phyloP scores from a whole-genome alignment of 2,888 invertebrate genomes.

The Eupithecia exiguata region DNA sequence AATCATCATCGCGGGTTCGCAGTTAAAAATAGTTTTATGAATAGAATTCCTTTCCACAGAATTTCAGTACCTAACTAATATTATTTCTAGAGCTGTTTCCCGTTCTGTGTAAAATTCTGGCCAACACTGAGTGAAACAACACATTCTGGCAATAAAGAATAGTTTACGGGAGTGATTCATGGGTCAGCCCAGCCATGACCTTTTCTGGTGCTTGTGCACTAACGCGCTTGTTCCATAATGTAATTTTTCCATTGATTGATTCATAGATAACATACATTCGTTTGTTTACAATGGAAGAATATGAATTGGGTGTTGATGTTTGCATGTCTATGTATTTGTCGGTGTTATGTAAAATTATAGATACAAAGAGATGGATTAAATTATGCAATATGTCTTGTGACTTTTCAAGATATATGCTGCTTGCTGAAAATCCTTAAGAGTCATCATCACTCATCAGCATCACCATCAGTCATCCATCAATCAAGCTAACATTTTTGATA shows the following conservation, averaged over 20 bases:
- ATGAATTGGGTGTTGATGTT: not conserved
- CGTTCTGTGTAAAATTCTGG: slow-evolving; percentile 20
- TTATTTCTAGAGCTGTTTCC: not conserved
- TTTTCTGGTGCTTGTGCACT: slow-evolving; percentile 20
- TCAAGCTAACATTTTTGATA: not conserved
- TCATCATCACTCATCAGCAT: too few relatives aligned
- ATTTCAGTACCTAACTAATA: slow-evolving; percentile 2
- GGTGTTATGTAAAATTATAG: not conserved
- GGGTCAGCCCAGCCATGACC: slow-evolving; percentile 20
- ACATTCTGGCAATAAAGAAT: slow-evolving; percentile 21
- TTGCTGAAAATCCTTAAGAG: not conserved
- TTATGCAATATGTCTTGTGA: too few relatives aligned
- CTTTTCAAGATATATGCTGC: too few relatives aligned
- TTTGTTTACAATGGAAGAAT: slow-evolving; percentile 1
- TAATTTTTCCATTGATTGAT: not conserved
- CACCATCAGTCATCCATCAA: not conserved
- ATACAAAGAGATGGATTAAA: not conserved
- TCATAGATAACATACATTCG: slow-evolving; percentile 8
- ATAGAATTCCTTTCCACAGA: slow-evolving; percentile 1
- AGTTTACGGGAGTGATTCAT: slow-evolving; percentile 34
- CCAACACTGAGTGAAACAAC: slow-evolving; percentile 14
- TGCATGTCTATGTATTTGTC: not conserved
- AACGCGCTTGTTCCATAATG: slow-evolving; percentile 2
- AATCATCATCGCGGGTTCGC: not conserved
- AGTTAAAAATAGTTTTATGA: not conserved